Conservation (phyloP, 2,113 vertebrate genomes). For the Vidua macroura region DNA sequence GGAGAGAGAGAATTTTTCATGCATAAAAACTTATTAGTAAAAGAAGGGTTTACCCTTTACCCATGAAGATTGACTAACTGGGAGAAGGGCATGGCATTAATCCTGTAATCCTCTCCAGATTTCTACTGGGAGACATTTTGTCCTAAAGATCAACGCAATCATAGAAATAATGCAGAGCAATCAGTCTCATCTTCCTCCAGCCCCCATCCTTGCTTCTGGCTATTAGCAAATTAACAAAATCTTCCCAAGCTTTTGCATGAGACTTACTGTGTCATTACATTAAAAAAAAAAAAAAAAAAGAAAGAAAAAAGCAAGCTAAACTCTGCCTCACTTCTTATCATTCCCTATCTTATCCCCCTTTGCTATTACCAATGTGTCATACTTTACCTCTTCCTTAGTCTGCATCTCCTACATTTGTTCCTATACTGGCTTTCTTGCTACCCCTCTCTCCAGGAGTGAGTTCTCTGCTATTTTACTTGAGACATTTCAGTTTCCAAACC, state of each 20-base stretch:
- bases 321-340: slow-evolving; percentile 39
- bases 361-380: slow-evolving; percentile 40
- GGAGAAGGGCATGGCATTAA: slow-evolving; percentile 45
- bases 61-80: slow-evolving; percentile 25
- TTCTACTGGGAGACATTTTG: slow-evolving; percentile 44
- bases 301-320: neutral
- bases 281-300: neutral
- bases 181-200: slow-evolving; percentile 39
- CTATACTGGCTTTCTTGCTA: neutral
- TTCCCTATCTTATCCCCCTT: slow-evolving; percentile 7
- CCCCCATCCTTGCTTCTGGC: slow-evolving; percentile 43
- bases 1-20: neutral
- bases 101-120: slow-evolving; percentile 51
- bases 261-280: slow-evolving; percentile 14
- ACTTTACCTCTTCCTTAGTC: slow-evolving; percentile 41
- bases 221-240: slow-evolving; percentile 60
- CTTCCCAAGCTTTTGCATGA: slow-evolving; percentile 65
- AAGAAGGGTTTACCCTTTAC: slow-evolving; percentile 4
- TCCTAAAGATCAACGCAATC: slow-evolving; percentile 50
- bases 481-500: neutral
- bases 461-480: neutral
- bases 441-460: neutral
- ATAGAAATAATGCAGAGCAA: slow-evolving; percentile 56
- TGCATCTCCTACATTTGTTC: neutral
- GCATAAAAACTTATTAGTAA: neutral